Percentiles rank a stretch among this genome's conserved stretches.
These are phyloP conservation scores for Ctenomys sociabilis DNA, from an alignment of 2,113 vertebrate genomes.

Conservation along the genomic window DNA sequence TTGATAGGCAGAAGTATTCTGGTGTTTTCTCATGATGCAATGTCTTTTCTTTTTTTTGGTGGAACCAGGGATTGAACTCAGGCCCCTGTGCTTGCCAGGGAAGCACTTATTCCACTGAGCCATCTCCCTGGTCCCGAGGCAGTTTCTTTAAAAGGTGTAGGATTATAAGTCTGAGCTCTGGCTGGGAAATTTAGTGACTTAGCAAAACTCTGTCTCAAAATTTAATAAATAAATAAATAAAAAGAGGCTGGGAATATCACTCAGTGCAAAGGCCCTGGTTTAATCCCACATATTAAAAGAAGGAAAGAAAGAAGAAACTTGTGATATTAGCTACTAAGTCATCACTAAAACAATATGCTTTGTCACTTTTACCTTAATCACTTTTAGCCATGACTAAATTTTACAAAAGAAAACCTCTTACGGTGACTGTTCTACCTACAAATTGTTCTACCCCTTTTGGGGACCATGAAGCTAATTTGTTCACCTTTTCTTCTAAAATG, in stretches of 20 bases:
- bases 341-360: conserved; percentile 34
- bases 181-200: neutral
- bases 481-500: conserved; percentile 53
- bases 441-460: conserved; percentile 33
- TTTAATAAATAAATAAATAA: neutral
- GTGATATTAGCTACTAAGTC: conserved; percentile 33
- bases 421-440: neutral
- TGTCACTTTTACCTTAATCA: conserved; percentile 57
- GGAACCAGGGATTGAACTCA: too few species aligned
- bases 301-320: neutral
- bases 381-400: neutral
- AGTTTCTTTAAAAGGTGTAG: conserved; percentile 62
- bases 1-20: conserved; percentile 22
- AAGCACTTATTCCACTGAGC: too few species aligned
- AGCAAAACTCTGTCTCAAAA: neutral
- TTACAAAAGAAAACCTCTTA: conserved; percentile 38
- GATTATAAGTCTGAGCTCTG: neutral
- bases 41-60: too few species aligned
- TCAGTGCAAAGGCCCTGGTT: neutral
- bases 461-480: conserved; percentile 53
- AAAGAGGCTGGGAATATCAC: neutral
- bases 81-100: too few species aligned
- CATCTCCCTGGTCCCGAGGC: too few species aligned
- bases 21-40: conserved; percentile 61
- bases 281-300: neutral